Evolutionary conservation across 2,888 invertebrate genomes (phyloP).

Genomic region (Drosophila nr. fundita): DNA sequence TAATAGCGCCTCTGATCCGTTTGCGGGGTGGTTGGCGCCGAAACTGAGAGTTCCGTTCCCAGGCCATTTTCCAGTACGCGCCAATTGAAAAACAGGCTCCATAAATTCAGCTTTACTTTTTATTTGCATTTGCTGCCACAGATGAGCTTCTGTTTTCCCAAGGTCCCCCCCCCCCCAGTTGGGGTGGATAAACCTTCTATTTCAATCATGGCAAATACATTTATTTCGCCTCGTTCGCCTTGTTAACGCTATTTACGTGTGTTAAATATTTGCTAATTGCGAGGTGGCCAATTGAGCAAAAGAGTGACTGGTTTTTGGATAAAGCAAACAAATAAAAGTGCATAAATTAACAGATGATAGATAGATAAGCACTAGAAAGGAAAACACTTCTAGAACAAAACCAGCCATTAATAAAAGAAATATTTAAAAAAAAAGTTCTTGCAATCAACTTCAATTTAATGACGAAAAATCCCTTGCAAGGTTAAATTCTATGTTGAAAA

Average conservation of each 20-base stretch:
- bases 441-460: not conserved
- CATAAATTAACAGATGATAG: not conserved
- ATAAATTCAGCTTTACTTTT: constrained; percentile 74
- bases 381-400: not conserved
- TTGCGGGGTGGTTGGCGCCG: constrained; percentile 2
- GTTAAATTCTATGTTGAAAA: constrained; percentile 36
- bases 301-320: not conserved
- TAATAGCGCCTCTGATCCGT: constrained; percentile 14
- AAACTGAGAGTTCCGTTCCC: constrained; percentile 25
- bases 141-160: constrained; percentile 45
- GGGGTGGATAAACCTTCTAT: constrained; percentile 27
- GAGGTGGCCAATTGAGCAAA: constrained; percentile 39
- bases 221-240: constrained; percentile 42
- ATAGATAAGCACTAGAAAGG: not conserved
- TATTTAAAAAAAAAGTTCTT: not conserved
- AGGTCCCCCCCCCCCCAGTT: constrained; percentile 21
- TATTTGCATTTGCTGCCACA: constrained; percentile 67
- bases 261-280: constrained; percentile 52
- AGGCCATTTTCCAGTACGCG: constrained; percentile 14
- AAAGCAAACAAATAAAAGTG: constrained; percentile 1
- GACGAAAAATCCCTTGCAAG: not conserved
- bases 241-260: constrained; percentile 52
- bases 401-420: not conserved
- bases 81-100: constrained; percentile 65
- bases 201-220: constrained; percentile 57